These are phyloP conservation scores for Polydrusus tereticollis DNA, from an alignment of 2,888 invertebrate species.

Conservation along the genomic window DNA sequence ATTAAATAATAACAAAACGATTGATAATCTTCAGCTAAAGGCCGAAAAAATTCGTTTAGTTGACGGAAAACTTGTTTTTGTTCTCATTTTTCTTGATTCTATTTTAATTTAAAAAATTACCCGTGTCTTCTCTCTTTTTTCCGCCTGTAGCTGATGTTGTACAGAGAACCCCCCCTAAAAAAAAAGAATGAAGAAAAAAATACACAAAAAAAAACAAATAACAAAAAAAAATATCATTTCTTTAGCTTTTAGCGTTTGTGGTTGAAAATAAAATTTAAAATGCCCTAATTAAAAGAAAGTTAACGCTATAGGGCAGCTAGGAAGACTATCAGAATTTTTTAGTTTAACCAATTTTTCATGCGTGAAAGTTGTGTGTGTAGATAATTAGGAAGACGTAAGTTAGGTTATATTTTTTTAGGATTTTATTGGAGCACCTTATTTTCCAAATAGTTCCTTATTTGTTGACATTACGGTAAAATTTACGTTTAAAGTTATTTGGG, in stretches of 20 bases:
- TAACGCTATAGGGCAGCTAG: neutral
- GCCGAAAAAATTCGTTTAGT: neutral
- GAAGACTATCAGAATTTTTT: neutral
- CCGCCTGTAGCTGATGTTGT: constrained; percentile 9
- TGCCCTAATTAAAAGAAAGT: neutral
- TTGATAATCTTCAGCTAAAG: neutral
- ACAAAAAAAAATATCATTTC: constrained; percentile 14
- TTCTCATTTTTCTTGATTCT: neutral
- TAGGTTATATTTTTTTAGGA: constrained; percentile 4
- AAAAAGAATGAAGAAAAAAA: constrained; percentile 17
- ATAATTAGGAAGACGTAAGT: neutral
- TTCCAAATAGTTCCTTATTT: neutral
- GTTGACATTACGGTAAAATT: neutral
- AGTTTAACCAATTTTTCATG: neutral
- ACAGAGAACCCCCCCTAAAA: neutral
- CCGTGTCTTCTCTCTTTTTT: neutral
- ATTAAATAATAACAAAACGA: neutral
- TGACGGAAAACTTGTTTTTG: neutral
- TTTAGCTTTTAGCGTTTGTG: constrained; percentile 24
- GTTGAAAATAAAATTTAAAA: neutral
- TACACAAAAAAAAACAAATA: constrained; percentile 19
- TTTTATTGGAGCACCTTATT: neutral
- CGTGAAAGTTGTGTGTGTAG: neutral
- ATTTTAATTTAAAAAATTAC: neutral
- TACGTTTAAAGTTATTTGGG: neutral